These are phyloP conservation scores for Solenopsis fugax DNA, from an alignment of 1,140 invertebrate genomes.

Conservation along the genomic window DNA sequence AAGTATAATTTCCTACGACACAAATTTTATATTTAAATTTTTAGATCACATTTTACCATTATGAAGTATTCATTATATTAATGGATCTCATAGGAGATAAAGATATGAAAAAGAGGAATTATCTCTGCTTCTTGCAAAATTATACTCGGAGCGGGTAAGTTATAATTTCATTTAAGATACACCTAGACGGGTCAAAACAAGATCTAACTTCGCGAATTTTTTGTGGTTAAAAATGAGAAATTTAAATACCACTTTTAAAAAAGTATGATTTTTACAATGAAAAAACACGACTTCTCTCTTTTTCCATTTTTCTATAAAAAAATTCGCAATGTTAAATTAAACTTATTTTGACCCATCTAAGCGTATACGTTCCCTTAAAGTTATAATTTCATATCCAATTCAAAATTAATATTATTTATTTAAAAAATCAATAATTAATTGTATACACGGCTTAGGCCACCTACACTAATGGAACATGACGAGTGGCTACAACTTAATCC, in stretches of 20 bases:
- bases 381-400: too few relatives aligned
- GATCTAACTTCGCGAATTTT: too few relatives aligned
- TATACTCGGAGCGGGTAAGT: slow-evolving; percentile 78
- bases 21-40: slow-evolving; percentile 47
- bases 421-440: slow-evolving; percentile 1
- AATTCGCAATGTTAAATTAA: too few relatives aligned
- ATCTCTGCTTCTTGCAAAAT: slow-evolving; percentile 80
- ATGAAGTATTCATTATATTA: slow-evolving; percentile 84
- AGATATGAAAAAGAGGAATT: slow-evolving; percentile 72
- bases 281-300: too few relatives aligned
- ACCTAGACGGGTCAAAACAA: too few relatives aligned
- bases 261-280: too few relatives aligned
- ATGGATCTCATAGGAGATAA: slow-evolving; percentile 79
- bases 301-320: too few relatives aligned
- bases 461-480: slow-evolving; percentile 80
- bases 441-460: slow-evolving; percentile 75
- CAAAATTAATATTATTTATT: too few relatives aligned
- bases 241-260: too few relatives aligned
- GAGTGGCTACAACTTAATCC: slow-evolving; percentile 81
- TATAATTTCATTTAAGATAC: neutral
- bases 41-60: slow-evolving; percentile 84
- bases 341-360: too few relatives aligned
- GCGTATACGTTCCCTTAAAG: too few relatives aligned
- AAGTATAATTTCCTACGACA: slow-evolving; percentile 15
- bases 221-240: too few relatives aligned